Conservation (phyloP, 2,113 vertebrate genomes). For the Nothocercus nigrocapillus region DNA sequence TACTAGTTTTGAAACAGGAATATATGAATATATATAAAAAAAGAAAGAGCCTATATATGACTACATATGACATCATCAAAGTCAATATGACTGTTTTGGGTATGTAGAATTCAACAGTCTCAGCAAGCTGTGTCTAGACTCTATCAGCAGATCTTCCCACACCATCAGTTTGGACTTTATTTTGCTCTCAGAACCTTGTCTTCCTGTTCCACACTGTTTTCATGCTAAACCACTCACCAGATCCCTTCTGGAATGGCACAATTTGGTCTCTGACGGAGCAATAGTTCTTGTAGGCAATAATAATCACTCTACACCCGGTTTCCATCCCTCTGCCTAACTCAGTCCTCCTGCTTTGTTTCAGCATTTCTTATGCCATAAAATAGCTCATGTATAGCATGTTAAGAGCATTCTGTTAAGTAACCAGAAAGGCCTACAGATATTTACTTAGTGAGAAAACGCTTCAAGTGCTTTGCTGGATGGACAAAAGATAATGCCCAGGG, state of each 20-base stretch:
- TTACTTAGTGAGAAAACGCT: neutral
- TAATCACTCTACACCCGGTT: neutral
- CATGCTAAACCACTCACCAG: neutral
- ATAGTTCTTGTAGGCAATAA: neutral
- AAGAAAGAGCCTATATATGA: neutral
- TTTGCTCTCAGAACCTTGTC: neutral
- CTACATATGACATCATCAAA: neutral
- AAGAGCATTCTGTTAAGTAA: neutral
- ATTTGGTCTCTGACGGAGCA: neutral
- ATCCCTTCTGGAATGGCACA: neutral
- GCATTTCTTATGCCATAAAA: neutral
- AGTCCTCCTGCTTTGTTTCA: neutral
- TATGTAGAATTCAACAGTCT: neutral
- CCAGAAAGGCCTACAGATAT: neutral
- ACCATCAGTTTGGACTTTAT: neutral
- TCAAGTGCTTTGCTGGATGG: neutral
- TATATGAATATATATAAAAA: neutral
- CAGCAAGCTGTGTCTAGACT: neutral
- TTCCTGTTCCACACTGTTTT: neutral
- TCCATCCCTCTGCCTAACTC: neutral
- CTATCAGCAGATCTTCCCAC: neutral
- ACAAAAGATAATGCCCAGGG: neutral
- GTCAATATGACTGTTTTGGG: neutral
- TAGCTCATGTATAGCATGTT: neutral
- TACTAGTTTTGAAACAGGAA: neutral